Percentiles rank a stretch among this genome's conserved stretches.
Conservation (phyloP, 2,888 invertebrate genomes). For the Ariolimax columbianus region DNA sequence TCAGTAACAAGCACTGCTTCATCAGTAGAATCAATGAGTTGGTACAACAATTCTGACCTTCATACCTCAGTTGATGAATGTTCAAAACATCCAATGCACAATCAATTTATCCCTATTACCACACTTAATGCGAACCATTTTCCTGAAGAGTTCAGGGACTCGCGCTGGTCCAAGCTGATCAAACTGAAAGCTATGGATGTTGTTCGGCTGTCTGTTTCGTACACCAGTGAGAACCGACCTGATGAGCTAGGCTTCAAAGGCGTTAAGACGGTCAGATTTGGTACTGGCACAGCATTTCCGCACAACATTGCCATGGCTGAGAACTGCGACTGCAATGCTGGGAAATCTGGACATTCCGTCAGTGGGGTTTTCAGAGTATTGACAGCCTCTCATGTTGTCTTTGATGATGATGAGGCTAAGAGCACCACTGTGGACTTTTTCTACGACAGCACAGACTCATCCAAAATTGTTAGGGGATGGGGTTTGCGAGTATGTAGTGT, state of each 20-base stretch:
- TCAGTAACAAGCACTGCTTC: not conserved
- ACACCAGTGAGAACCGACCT: constrained; percentile 9
- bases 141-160: not conserved
- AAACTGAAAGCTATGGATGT: constrained; percentile 11
- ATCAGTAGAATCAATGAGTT: not conserved
- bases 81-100: not conserved
- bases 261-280: not conserved
- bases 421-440: constrained; percentile 20
- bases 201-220: not conserved
- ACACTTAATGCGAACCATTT: not conserved
- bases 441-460: constrained; percentile 8
- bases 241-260: constrained; percentile 26
- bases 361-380: constrained; percentile 9
- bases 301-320: not conserved
- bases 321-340: not conserved
- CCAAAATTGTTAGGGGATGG: not conserved
- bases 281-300: constrained; percentile 15
- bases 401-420: constrained; percentile 10
- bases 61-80: not conserved
- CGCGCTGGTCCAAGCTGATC: not conserved
- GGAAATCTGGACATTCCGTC: not conserved
- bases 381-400: constrained; percentile 32
- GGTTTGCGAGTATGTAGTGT: constrained; percentile 12
- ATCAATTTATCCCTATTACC: not conserved
- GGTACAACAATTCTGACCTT: not conserved